Base-by-base conservation (phyloP, 2,888 invertebrate species). In the Lepidocyrtinus sp. region DNA sequence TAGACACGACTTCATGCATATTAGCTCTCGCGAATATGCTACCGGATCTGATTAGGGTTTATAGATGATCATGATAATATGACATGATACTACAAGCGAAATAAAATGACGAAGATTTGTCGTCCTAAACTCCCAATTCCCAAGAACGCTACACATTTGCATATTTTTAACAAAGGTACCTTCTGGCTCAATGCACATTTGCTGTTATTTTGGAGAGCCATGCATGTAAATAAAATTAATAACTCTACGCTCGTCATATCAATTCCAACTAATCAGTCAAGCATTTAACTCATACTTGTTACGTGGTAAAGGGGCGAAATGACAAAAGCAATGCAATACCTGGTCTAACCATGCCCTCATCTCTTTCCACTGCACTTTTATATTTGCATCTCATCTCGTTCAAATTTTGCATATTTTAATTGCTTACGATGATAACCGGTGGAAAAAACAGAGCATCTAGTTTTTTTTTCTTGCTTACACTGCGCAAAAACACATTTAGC, bases 1-100 rank as follows among this genome's bases (percentile, higher is more conserved):
- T 21, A 59, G 59, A 59, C 59, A 59, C 59, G 59, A 59, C 22
- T 59, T 59, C 59, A 59, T 59, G 59, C 19, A 21, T 59, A 59
- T 59, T 59, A 59, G 59, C n/a, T 59, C 22, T 21, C 21, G 5
- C 59, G 2, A 19, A 59, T 50, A 17, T 50, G 59, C 59, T 59
- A 59, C 59, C 59, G 59, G 59, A 59, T 59, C 59, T 21, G 59
- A 59, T 59, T 59, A 50, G 50, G 50, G 1, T 50, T 50, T 15
- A n/a, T 50, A n/a, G 50, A 50, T 50, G 12, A 50, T 50, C n/a
- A 50, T 50, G 50, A 50, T 12, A 17, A 50, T 12, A 36, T 12
- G 36, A 36, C 36, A 12, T 36, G n/a, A n/a, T 12, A 36, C n/a
- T 50, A 50, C 50, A 50, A n/a, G 17, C 50, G 50, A n/a, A 50